Percentiles rank a stretch among this genome's conserved stretches.
phyloP scores from a whole-genome alignment of 2,797 vertebrate species.

The Myotis findleyi region DNA sequence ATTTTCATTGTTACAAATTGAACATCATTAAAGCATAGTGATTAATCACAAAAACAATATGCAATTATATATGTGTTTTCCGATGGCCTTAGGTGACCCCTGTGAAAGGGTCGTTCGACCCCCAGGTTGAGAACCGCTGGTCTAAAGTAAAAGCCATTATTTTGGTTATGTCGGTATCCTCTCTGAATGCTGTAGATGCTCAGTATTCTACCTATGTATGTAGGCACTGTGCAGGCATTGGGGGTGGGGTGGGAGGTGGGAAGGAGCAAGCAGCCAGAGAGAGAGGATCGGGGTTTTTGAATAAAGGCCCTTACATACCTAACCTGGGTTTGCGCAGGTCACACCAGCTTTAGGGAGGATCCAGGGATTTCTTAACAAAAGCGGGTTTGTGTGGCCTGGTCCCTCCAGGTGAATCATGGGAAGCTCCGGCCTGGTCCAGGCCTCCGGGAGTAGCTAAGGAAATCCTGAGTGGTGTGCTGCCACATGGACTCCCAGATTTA shows the following conservation, averaged over 20 bases:
- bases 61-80: too few species aligned
- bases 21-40: too few species aligned
- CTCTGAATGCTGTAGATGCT: neutral
- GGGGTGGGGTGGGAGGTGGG: too few species aligned
- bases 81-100: too few species aligned
- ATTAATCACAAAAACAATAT: too few species aligned
- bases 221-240: neutral
- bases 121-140: too few species aligned
- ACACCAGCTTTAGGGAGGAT: neutral
- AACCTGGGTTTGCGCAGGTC: neutral
- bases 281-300: neutral
- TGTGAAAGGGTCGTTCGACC: too few species aligned
- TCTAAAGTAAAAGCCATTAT: neutral
- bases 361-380: slow-evolving; percentile 8
- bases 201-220: neutral
- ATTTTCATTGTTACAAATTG: too few species aligned
- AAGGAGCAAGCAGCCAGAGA: neutral
- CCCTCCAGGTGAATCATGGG: neutral
- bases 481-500: neutral
- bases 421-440: neutral
- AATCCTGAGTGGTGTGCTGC: neutral
- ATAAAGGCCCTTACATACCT: neutral
- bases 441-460: neutral
- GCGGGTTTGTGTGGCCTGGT: neutral
- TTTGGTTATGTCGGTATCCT: neutral